phyloP scores from a whole-genome alignment of 2,113 vertebrate genomes.

The Myxocyprinus asiaticus region DNA sequence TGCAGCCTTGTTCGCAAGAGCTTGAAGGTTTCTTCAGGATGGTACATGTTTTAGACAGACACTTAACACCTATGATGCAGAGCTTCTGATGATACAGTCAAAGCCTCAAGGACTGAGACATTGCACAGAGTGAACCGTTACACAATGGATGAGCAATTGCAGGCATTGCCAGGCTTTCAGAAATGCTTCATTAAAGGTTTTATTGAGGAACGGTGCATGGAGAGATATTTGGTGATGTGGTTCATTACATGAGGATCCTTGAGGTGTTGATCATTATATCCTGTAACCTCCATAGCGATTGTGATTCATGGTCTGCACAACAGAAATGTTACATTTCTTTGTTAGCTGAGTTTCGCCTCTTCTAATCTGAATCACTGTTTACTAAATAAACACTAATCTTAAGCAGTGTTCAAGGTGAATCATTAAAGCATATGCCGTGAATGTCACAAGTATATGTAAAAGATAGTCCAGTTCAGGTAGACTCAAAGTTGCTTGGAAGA shows the following conservation, averaged over 20 bases:
- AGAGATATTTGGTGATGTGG: slow-evolving; percentile 4
- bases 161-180: slow-evolving; percentile 6
- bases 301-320: slow-evolving; percentile 17
- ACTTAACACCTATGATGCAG: slow-evolving; percentile 28
- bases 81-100: slow-evolving; percentile 3
- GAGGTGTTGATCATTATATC: slow-evolving; percentile 10
- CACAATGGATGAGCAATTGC: slow-evolving; percentile 8
- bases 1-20: slow-evolving; percentile 8
- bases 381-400: slow-evolving; percentile 15
- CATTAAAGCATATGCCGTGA: slow-evolving; percentile 8
- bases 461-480: background rate
- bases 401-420: slow-evolving; percentile 12
- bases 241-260: background rate
- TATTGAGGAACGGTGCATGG: background rate
- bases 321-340: background rate
- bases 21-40: slow-evolving; percentile 18
- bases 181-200: slow-evolving; percentile 18
- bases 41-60: slow-evolving; percentile 19
- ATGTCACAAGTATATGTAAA: background rate
- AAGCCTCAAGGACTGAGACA: slow-evolving; percentile 20
- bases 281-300: slow-evolving; percentile 14
- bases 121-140: background rate
- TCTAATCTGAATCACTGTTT: slow-evolving; percentile 12
- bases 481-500: background rate
- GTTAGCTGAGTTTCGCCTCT: slow-evolving; percentile 15